phyloP scores from a whole-genome alignment of 2,113 vertebrate genomes.

The Sphaerodactylus townsendi region DNA sequence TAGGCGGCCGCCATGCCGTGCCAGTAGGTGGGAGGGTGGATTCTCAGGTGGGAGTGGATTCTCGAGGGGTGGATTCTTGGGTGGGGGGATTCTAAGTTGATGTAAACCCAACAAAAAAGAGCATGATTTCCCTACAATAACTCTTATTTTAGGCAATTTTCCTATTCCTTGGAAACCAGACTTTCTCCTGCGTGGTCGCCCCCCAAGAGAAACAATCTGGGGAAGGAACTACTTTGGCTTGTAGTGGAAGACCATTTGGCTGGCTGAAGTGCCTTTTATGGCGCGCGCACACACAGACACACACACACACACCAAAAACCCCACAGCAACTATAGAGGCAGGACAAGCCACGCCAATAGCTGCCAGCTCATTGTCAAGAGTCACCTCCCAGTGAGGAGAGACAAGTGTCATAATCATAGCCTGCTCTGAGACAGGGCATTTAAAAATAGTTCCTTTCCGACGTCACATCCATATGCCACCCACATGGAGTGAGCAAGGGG shows the following conservation, averaged over 20 bases:
- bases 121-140: background rate
- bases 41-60: too few species aligned
- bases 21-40: too few species aligned
- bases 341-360: rapidly evolving
- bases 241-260: background rate
- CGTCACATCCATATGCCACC: conserved; percentile 32
- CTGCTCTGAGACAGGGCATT: background rate
- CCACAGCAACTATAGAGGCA: rapidly evolving
- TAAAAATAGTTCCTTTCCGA: conserved; percentile 56
- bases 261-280: background rate
- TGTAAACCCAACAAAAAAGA: too few species aligned
- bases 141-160: background rate
- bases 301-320: rapidly evolving
- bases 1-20: too few species aligned
- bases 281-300: rapidly evolving
- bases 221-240: too few species aligned
- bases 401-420: conserved; percentile 15
- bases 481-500: background rate
- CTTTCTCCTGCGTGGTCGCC: background rate
- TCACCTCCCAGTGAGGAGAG: background rate
- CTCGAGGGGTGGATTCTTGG: too few species aligned
- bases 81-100: too few species aligned
- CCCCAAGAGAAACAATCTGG: too few species aligned
- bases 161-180: background rate
- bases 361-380: background rate